Evolutionary conservation across 1,140 invertebrate genomes (phyloP).

Genomic region (Ptiloglossa arizonensis): DNA sequence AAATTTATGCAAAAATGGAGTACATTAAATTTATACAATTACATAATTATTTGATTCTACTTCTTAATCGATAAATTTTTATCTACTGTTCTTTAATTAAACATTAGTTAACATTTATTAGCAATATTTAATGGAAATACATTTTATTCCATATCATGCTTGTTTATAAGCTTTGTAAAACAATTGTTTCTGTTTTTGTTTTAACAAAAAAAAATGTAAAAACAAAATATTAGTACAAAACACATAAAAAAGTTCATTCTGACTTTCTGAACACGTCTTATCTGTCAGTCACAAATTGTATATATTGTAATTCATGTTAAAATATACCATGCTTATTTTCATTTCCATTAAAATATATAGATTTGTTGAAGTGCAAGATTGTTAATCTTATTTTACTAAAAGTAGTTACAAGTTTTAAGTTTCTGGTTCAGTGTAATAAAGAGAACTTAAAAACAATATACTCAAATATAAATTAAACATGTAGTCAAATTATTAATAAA

Average conservation of each 20-base stretch:
- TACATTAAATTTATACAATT: background rate
- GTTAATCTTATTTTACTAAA: slow-evolving; percentile 3
- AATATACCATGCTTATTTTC: slow-evolving; percentile 4
- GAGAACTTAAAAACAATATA: background rate
- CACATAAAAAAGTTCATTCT: background rate
- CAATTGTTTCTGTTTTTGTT: background rate
- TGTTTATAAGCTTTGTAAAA: background rate
- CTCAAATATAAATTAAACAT: slow-evolving; percentile 2
- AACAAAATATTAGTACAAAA: background rate
- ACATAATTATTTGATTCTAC: background rate
- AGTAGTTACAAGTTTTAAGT: slow-evolving; percentile 28
- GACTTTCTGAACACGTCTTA: slow-evolving; percentile 11
- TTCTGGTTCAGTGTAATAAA: background rate
- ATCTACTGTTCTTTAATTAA: background rate
- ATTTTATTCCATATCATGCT: background rate
- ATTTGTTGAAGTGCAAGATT: slow-evolving; percentile 1
- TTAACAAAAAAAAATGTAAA: slow-evolving; percentile 4
- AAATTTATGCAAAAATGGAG: background rate
- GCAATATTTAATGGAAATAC: background rate
- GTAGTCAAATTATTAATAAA: slow-evolving; percentile 23
- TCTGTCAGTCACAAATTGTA: slow-evolving; percentile 17
- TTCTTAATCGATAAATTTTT: background rate
- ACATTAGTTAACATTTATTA: background rate
- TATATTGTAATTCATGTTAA: slow-evolving; percentile 17
- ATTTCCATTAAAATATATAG: slow-evolving; percentile 20